These are phyloP conservation scores for Heliconius melpomene DNA, from an alignment of 1,140 invertebrate species.

Conservation along the genomic window DNA sequence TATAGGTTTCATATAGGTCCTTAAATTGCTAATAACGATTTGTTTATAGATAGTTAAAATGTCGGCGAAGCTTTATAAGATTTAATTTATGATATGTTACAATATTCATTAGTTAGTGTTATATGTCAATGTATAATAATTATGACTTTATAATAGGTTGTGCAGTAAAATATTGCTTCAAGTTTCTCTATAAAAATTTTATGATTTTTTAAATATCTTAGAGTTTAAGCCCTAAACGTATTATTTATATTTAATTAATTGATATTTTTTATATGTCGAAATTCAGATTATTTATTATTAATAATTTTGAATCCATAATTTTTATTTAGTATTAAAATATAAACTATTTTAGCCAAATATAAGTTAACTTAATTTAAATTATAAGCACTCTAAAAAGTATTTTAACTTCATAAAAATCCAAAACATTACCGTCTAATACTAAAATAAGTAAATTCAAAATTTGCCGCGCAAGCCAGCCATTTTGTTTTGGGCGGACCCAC, in stretches of 20 bases:
- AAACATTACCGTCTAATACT: neutral
- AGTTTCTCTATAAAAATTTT: neutral
- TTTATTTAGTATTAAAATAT: no score
- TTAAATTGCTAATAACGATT: constrained; percentile 82
- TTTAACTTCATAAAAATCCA: neutral
- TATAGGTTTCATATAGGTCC: constrained; percentile 81
- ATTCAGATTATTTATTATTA: no score
- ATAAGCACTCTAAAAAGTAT: no score
- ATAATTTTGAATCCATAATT: no score
- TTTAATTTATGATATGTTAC: constrained; percentile 65
- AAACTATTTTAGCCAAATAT: no score
- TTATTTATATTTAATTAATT: neutral
- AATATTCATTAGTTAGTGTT: no score
- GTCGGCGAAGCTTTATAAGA: constrained; percentile 58
- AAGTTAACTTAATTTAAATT: no score
- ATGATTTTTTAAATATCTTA: no score
- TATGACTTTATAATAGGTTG: neutral
- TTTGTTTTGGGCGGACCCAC: constrained; percentile 76
- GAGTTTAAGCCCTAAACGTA: neutral
- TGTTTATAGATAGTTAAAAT: constrained; percentile 72
- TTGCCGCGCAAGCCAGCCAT: constrained; percentile 70
- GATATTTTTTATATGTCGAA: no score
- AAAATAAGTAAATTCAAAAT: constrained; percentile 67
- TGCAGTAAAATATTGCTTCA: neutral
- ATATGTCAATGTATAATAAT: constrained; percentile 32